phyloP scores from a whole-genome alignment of 1,140 invertebrate species.

The Tetramorium alpestre region DNA sequence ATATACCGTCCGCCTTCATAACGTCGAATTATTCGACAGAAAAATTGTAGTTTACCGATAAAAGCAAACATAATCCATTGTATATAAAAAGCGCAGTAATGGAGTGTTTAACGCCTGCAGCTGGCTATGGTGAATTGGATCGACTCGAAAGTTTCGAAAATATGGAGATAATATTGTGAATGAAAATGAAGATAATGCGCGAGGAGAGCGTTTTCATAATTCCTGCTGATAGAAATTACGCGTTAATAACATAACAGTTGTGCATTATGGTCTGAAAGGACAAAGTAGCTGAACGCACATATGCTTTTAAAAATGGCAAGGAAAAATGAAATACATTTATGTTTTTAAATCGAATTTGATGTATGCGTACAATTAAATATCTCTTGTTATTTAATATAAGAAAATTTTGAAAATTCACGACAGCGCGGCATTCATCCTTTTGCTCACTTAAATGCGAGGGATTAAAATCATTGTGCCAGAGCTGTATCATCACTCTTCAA shows the following conservation, averaged over 20 bases:
- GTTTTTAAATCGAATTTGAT: not conserved
- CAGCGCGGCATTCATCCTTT: not conserved
- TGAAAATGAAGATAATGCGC: constrained; percentile 34
- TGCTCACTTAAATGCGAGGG: not conserved
- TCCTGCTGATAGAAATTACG: constrained; percentile 30
- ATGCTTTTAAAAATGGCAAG: not conserved
- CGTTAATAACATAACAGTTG: constrained; percentile 26
- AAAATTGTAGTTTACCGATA: constrained; percentile 52
- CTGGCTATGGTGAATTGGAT: constrained; percentile 6
- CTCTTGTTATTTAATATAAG: not conserved
- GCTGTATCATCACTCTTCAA: not conserved
- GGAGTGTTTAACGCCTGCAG: constrained; percentile 33
- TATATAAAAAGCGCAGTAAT: constrained; percentile 46
- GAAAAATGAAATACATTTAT: not conserved
- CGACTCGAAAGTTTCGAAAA: constrained; percentile 28
- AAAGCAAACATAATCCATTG: constrained; percentile 60
- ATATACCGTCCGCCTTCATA: not conserved
- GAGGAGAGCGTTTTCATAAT: constrained; percentile 3
- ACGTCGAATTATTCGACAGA: constrained; percentile 42
- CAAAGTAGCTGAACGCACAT: constrained; percentile 1
- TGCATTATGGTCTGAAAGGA: constrained; percentile 1
- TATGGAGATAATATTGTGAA: constrained; percentile 13
- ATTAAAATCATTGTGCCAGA: constrained; percentile 6
- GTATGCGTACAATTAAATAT: not conserved
- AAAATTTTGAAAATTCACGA: not conserved